Percentiles rank a stretch among this genome's conserved stretches.
These are phyloP conservation scores for Campoletis sonorensis DNA, from an alignment of 1,140 invertebrate genomes.

Conservation along the genomic window DNA sequence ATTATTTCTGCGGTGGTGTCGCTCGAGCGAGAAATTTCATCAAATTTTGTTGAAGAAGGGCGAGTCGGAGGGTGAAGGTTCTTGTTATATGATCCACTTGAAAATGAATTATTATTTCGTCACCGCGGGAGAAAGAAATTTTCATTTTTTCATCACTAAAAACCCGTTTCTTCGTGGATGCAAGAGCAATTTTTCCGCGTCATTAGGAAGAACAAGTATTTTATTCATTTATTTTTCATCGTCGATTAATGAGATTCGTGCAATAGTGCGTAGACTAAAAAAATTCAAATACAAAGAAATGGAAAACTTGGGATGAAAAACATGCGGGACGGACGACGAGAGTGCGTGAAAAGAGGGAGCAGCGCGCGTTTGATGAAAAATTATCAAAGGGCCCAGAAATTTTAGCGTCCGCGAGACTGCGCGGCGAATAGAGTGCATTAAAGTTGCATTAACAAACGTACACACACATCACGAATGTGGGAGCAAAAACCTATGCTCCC, in stretches of 20 bases:
- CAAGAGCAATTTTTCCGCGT: too few species aligned
- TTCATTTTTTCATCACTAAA: not conserved
- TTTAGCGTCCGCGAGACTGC: conserved; percentile 40
- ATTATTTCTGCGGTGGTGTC: not conserved
- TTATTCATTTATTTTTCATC: too few species aligned
- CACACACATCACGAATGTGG: not conserved
- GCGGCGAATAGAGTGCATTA: conserved; percentile 64
- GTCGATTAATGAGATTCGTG: too few species aligned
- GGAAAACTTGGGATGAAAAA: not conserved
- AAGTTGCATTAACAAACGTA: conserved; percentile 63
- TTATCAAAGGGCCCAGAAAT: conserved; percentile 63
- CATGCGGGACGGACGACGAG: not conserved
- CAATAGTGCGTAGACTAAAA: not conserved
- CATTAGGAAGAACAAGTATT: too few species aligned
- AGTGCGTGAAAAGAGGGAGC: conserved; percentile 45
- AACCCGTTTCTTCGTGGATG: not conserved
- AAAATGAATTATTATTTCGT: not conserved
- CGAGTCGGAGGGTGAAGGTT: not conserved
- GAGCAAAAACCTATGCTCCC: not conserved
- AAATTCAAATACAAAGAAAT: not conserved
- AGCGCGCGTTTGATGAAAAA: conserved; percentile 65
- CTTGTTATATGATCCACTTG: not conserved
- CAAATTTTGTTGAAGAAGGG: conserved; percentile 18
- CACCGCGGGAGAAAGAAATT: not conserved
- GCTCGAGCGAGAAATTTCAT: conserved; percentile 20